These are phyloP conservation scores for Pyrrhosoma nymphula DNA, from an alignment of 2,888 invertebrate species.

Conservation along the genomic window DNA sequence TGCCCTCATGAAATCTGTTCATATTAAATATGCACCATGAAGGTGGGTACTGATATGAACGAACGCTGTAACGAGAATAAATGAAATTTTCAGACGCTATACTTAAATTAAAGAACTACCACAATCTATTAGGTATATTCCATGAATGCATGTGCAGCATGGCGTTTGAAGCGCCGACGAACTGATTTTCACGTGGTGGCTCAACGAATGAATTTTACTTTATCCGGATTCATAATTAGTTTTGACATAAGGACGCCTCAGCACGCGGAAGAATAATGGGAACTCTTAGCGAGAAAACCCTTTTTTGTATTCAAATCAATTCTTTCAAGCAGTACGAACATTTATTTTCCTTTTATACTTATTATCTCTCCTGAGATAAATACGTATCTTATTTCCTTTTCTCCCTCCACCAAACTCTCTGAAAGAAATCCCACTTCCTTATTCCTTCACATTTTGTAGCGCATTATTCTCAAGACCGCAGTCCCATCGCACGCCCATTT, in stretches of 20 bases:
- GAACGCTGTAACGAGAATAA: too few relatives aligned
- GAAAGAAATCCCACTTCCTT: neutral
- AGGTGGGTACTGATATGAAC: too few relatives aligned
- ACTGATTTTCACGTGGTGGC: neutral
- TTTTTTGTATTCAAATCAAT: slow-evolving; percentile 29
- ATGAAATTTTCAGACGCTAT: too few relatives aligned
- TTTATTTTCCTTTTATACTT: slow-evolving; percentile 43
- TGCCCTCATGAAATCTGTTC: too few relatives aligned
- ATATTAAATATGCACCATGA: too few relatives aligned
- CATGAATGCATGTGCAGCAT: neutral
- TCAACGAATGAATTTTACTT: neutral
- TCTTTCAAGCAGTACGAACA: neutral
- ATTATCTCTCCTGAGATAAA: slow-evolving; percentile 16
- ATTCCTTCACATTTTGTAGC: neutral
- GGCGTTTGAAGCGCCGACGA: neutral
- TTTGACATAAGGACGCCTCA: neutral
- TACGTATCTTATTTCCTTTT: neutral
- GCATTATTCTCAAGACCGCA: slow-evolving; percentile 15
- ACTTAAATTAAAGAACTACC: too few relatives aligned
- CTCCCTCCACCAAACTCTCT: neutral
- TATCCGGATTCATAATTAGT: neutral
- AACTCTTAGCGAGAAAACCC: neutral
- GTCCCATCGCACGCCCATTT: neutral
- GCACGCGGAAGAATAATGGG: neutral
- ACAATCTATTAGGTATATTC: too few relatives aligned